Base-by-base conservation (phyloP, 2,113 vertebrate genomes). In the Vombatus ursinus region DNA sequence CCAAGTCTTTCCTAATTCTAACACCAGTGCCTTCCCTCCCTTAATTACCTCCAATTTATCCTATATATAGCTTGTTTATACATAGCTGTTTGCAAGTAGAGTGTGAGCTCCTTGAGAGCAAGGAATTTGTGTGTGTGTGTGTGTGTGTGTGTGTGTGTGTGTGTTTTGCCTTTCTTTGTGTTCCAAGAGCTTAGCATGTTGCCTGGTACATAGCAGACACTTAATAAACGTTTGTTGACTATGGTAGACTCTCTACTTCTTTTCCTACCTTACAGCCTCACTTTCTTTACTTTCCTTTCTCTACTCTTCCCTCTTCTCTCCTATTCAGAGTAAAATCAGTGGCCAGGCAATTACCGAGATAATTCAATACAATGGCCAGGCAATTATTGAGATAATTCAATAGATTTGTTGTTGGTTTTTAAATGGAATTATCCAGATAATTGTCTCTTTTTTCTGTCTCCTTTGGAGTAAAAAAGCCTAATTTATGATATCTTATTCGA, bases 321-420 rank as follows among this genome's bases (percentile, higher is more conserved):
- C 3, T 22, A 6, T 24, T 14, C 92, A 91, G 26, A 54, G 24
- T 53, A n/a, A 37, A 9, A 37, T 84, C 22, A 8, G 44, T 68
- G 37, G 26, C 48, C 3, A 91, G 44, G 48, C 52, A 52, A 77
- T 90, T 61, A 52, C 3, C 26, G n/a, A 52, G 50, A 50, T 91
- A 53, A 91, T 4, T 68, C 53, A 50, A 24, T 90, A 37, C n/a
- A n/a, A 48, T 68, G 37, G 26, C 48, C 3, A 91, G 44, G 48
- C 52, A 52, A 77, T 90, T 61, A 52, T 4, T 37, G n/a, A 52
- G 50, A 50, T 91, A 53, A 91, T 4, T 68, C 53, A 50, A 24
- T 90, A 37, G 31, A 12, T 90, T 92, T 95, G 24, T 11, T 96
- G 37, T 77, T 92, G 92, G 25, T 37, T 93, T 91, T 94, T 90